Conservation (phyloP, 1,140 invertebrate species). For the Patella vulgata region DNA sequence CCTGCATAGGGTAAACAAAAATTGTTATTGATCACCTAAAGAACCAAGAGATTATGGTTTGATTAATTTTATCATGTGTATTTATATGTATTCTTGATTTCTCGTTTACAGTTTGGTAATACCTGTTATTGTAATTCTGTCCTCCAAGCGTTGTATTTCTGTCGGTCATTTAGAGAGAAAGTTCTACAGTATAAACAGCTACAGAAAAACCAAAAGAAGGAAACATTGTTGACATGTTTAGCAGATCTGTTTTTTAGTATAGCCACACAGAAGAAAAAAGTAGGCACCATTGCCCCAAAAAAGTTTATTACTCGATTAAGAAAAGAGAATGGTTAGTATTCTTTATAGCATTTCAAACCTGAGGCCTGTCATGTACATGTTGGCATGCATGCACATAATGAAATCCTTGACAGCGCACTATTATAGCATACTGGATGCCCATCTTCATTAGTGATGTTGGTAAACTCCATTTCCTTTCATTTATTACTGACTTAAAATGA, state of each 20-base stretch:
- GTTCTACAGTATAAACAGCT: conserved; percentile 96
- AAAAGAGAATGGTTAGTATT: conserved; percentile 93
- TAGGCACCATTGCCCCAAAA: conserved; percentile 98
- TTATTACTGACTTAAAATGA: too few species aligned
- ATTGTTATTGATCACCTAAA: too few species aligned
- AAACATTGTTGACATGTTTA: conserved; percentile 96
- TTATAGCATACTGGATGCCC: too few species aligned
- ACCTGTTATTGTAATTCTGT: conserved; percentile 99
- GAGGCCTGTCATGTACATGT: background rate
- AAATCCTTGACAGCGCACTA: too few species aligned
- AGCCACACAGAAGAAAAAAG: conserved; percentile 99
- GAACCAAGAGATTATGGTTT: too few species aligned
- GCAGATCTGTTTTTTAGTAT: conserved; percentile 99
- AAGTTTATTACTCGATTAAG: conserved; percentile 98
- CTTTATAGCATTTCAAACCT: conserved; percentile 4
- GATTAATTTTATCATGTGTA: too few species aligned
- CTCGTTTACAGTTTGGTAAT: conserved; percentile 90
- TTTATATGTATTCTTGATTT: background rate
- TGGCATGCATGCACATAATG: too few species aligned
- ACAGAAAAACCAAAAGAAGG: conserved; percentile 96
- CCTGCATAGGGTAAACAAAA: too few species aligned
- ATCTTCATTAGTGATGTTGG: too few species aligned
- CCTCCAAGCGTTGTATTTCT: conserved; percentile 98
- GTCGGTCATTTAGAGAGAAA: conserved; percentile 97
- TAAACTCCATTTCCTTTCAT: too few species aligned